These are phyloP conservation scores for Takifugu ocellatus DNA, from an alignment of 2,797 vertebrate species.

Conservation along the genomic window DNA sequence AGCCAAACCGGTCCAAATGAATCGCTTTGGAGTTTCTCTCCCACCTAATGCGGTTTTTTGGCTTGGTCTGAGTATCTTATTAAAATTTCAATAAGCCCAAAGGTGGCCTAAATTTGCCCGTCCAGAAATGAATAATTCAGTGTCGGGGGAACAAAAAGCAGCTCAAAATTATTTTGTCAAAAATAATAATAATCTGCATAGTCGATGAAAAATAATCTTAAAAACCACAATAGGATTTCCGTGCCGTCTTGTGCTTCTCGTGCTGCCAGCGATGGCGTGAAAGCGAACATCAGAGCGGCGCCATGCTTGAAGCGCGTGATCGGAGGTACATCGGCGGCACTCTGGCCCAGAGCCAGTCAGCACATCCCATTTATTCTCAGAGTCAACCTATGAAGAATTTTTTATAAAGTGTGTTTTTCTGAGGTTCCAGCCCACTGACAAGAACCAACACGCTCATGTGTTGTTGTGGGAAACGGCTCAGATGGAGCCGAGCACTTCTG, in stretches of 20 bases:
- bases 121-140: constrained; percentile 5
- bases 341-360: constrained; percentile 12
- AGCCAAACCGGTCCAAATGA: not conserved
- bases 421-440: not conserved
- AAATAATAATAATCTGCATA: not conserved
- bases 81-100: constrained; percentile 23
- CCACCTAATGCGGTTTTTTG: not conserved
- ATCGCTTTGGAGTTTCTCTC: too few species aligned
- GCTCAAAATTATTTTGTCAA: too few species aligned
- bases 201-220: not conserved
- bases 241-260: not conserved
- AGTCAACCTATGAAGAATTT: constrained; percentile 12
- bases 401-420: constrained; percentile 11
- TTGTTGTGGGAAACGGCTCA: not conserved
- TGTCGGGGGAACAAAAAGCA: not conserved
- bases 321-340: constrained; percentile 14
- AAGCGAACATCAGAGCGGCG: constrained; percentile 8
- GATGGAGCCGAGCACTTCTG: not conserved
- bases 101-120: constrained; percentile 3
- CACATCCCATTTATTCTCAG: constrained; percentile 22
- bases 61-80: constrained; percentile 2
- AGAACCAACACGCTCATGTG: constrained; percentile 5
- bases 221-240: not conserved
- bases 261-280: not conserved
- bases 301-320: constrained; percentile 14